phyloP scores from a whole-genome alignment of 2,113 vertebrate genomes.

The Anguilla japonica region DNA sequence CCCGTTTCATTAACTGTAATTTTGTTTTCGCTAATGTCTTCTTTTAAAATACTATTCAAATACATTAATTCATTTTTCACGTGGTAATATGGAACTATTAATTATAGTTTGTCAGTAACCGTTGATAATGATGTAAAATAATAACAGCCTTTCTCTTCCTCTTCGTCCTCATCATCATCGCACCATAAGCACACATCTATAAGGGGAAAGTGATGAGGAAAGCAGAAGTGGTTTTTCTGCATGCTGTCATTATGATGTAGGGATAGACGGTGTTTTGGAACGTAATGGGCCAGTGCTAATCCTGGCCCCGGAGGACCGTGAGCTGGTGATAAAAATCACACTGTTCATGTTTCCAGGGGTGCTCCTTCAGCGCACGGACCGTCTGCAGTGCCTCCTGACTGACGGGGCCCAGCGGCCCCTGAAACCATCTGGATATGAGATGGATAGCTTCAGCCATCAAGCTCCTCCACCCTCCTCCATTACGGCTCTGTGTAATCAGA shows the following conservation, averaged over 20 bases:
- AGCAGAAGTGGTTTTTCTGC: conserved; percentile 67
- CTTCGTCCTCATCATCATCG: neutral
- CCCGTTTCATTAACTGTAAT: too few relatives aligned
- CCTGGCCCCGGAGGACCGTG: conserved; percentile 18
- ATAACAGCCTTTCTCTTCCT: neutral
- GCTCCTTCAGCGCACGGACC: conserved; percentile 55
- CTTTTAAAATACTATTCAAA: neutral
- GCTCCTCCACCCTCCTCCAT: too few relatives aligned
- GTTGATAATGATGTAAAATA: neutral
- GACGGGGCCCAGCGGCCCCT: conserved; percentile 64
- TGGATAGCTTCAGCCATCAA: too few relatives aligned
- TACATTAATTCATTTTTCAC: neutral
- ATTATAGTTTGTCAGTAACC: neutral
- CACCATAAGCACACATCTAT: neutral
- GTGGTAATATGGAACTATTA: neutral
- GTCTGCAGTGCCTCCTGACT: conserved; percentile 67
- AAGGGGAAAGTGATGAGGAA: conserved; percentile 4
- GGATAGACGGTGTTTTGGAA: conserved; percentile 49
- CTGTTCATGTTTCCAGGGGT: conserved; percentile 50
- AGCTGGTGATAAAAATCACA: conserved; percentile 68
- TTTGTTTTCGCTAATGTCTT: neutral
- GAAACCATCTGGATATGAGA: conserved; percentile 37
- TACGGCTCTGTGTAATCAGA: too few relatives aligned
- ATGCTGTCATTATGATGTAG: conserved; percentile 54
- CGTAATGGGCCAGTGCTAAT: conserved; percentile 54